Conservation (phyloP, 2,888 invertebrate species). For the Nemurella pictetii region DNA sequence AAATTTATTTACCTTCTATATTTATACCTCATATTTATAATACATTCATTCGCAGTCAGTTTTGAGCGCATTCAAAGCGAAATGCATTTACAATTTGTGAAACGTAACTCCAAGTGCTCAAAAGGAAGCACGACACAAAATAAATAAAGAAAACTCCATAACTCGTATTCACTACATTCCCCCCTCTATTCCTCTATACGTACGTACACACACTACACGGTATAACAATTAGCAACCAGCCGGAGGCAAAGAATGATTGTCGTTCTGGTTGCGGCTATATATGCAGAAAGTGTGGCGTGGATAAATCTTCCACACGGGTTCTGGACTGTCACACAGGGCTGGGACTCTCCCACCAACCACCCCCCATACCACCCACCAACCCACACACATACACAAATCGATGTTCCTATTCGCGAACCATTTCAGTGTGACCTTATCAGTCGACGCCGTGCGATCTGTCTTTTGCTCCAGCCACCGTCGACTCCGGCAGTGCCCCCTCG, state of each 20-base stretch:
- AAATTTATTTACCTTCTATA: too few relatives aligned
- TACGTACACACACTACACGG: too few relatives aligned
- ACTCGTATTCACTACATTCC: neutral
- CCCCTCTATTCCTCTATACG: too few relatives aligned
- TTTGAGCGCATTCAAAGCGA: neutral
- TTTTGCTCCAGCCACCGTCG: conserved; percentile 4
- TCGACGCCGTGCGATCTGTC: conserved; percentile 16
- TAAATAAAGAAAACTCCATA: neutral
- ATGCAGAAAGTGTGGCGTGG: neutral
- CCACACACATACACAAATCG: conserved; percentile 6
- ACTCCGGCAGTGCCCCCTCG: conserved; percentile 2
- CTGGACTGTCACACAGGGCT: neutral
- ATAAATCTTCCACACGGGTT: neutral
- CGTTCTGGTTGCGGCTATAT: neutral
- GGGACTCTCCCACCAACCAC: neutral
- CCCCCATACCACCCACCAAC: neutral
- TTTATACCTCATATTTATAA: too few relatives aligned
- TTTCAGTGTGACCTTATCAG: conserved; percentile 28
- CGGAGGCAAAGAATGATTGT: neutral
- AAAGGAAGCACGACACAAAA: neutral
- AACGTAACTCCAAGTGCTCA: neutral
- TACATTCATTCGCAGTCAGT: neutral
- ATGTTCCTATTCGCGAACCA: conserved; percentile 20
- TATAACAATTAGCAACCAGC: neutral
- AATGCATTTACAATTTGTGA: neutral